Conservation (phyloP, 2,888 invertebrate genomes). For the Cephonodes hylas region DNA sequence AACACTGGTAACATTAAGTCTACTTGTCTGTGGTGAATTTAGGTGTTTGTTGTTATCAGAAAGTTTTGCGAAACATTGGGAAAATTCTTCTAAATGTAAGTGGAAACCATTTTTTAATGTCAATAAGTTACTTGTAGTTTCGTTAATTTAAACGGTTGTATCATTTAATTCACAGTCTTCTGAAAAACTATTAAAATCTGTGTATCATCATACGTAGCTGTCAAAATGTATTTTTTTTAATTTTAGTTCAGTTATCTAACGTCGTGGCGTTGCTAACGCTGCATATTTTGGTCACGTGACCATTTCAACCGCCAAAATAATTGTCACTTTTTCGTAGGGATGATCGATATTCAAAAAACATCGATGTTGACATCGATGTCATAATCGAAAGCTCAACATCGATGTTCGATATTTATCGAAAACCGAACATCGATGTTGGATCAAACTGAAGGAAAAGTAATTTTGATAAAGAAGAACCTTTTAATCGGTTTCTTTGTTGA, state of each 20-base stretch:
- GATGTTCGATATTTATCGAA: too few species aligned
- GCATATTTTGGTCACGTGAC: constrained; percentile 74
- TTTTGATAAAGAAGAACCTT: too few species aligned
- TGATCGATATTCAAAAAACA: too few species aligned
- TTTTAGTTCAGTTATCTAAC: constrained; percentile 39
- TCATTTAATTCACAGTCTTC: background rate
- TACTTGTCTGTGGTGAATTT: background rate
- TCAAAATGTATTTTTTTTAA: constrained; percentile 35
- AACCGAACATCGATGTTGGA: too few species aligned
- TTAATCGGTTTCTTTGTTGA: too few species aligned
- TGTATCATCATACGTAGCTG: constrained; percentile 8
- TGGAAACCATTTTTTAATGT: background rate
- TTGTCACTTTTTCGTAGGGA: constrained; percentile 72
- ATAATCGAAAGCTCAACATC: too few species aligned
- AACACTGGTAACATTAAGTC: background rate
- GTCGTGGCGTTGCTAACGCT: constrained; percentile 38
- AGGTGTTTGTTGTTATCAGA: background rate
- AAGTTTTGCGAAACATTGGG: background rate
- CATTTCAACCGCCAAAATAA: constrained; percentile 75
- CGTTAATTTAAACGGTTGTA: background rate
- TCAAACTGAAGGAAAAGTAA: too few species aligned
- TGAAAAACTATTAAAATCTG: background rate
- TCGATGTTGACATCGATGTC: too few species aligned
- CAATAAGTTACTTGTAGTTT: background rate
- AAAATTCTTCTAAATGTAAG: constrained; percentile 1